Evolutionary conservation across 2,888 invertebrate genomes (phyloP), one percentile per base, ranked within the genome.

Genomic region (Folsomia manolachei): DNA sequence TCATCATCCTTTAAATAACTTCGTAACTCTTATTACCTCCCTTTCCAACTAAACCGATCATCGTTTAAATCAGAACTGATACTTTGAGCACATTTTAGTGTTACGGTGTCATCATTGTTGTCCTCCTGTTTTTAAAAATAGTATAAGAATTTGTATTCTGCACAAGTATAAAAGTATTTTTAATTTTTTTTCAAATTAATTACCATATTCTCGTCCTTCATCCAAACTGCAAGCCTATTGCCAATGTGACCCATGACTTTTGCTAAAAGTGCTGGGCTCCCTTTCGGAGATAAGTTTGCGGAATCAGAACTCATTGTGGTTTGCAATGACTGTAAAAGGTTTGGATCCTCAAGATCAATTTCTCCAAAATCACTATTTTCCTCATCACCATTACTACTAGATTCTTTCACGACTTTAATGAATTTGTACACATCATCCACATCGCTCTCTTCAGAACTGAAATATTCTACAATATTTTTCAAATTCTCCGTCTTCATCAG

Each of bases 211-310:
- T 78, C 94, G 83, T 95, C 94, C 83, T 94, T 94, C 95, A 95
- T 95, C 73, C 95, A 85, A 0, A 94, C 93, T 26, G 94, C 93
- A 74, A 95, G 84, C 25, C 94, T 86, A 62, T 92, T 91, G 11
- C 94, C 94, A 72, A 95, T 95, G 82, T 95, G 95, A 80, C 93
- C 91, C 93, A 95, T 93, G 18, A 94, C 94, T 85, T 94, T 93
- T 1, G 93, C 92, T 73, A 94, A 91, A 27, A 94, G 84, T 0
- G 94, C 93, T 0, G 94, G 94, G 0, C 94, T 94, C 75, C 88
- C 89, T 77, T 88, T 88, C 0, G 88, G 81, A n/a, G 78, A 77
- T 27, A 66, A 74, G 1, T 71, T 70, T 4, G 71, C 24, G 2
- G 65, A 26, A 63, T 39, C 7, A 66, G 63, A 27, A 63, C 64